A percentile compares a stretch with the other conserved stretches of the same genome.
phyloP scores from a whole-genome alignment of 1,140 invertebrate genomes.

The Oryzaephilus surinamensis region DNA sequence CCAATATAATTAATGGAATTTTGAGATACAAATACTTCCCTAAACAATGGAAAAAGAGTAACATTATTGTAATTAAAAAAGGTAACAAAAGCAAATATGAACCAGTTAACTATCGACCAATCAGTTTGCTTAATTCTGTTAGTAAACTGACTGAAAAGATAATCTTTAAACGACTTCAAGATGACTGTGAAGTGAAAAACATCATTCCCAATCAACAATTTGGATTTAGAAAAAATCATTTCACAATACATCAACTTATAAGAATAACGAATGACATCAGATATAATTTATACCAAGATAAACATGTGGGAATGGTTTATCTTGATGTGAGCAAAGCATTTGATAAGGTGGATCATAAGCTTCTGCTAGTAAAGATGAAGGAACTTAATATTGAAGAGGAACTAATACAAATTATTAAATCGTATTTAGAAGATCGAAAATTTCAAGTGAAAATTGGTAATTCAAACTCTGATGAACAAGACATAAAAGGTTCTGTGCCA shows the following conservation, averaged over 20 bases:
- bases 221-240: background rate
- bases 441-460: slow-evolving; percentile 20
- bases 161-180: background rate
- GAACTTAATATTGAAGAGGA: slow-evolving; percentile 7
- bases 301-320: background rate
- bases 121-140: background rate
- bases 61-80: background rate
- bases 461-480: slow-evolving; percentile 9
- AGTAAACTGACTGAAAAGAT: slow-evolving; percentile 3
- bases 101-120: slow-evolving; percentile 8
- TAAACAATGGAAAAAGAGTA: slow-evolving; percentile 1
- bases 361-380: slow-evolving; percentile 25
- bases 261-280: slow-evolving; percentile 4
- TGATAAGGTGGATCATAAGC: slow-evolving; percentile 27
- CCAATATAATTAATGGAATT: slow-evolving; percentile 1
- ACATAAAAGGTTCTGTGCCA: slow-evolving; percentile 2
- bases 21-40: background rate
- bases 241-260: background rate
- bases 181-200: slow-evolving; percentile 7
- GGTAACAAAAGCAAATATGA: background rate
- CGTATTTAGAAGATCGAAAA: slow-evolving; percentile 21
- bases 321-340: slow-evolving; percentile 17
- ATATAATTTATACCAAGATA: background rate
- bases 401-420: slow-evolving; percentile 18
- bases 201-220: slow-evolving; percentile 4